Base-by-base conservation (phyloP, 2,888 invertebrate species). In the Entomobrya proxima region DNA sequence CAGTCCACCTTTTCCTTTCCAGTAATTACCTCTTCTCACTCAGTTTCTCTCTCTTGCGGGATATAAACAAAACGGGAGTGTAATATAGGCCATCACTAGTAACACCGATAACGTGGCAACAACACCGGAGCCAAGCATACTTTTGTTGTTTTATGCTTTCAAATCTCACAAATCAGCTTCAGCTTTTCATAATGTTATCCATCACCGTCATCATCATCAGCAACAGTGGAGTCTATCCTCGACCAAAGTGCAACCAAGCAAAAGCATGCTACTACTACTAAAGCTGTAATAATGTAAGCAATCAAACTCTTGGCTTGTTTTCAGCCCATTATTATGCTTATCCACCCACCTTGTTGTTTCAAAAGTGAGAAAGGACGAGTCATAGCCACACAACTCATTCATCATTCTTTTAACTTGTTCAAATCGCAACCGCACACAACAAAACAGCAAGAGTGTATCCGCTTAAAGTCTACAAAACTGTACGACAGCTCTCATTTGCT, bases 11-110 rank as follows among this genome's bases (percentile, higher is more conserved):
- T 69, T n/a, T n/a, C n/a, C 44, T 69, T 18, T 78, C 79, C 52
- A 74, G 74, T 85, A 85, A 85, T 85, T 85, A 85, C 85, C 85
- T 40, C 67, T 79, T 79, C 78, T 74, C 85, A 76, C 82, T 76
- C 40, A n/a, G n/a, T n/a, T n/a, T 30, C 55, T 24, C 55, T 18
- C 24, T n/a, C n/a, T n/a, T n/a, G n/a, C n/a, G n/a, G n/a, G n/a
- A n/a, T n/a, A n/a, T n/a, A n/a, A n/a, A n/a, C n/a, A n/a, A n/a
- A n/a, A n/a, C n/a, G n/a, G n/a, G n/a, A n/a, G n/a, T 58, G 30
- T 1, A n/a, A 24, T 58, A 58, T 1, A 44, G 30, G 13, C 58
- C 27, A 27, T 13, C 11, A 3, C 27, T 55, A 55, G 9, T 24
- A 55, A 21, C 27, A 58, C 52, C 24, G 27, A 27, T 21, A 18